phyloP scores from a whole-genome alignment of 2,113 vertebrate genomes.

The Ovibos moschatus region DNA sequence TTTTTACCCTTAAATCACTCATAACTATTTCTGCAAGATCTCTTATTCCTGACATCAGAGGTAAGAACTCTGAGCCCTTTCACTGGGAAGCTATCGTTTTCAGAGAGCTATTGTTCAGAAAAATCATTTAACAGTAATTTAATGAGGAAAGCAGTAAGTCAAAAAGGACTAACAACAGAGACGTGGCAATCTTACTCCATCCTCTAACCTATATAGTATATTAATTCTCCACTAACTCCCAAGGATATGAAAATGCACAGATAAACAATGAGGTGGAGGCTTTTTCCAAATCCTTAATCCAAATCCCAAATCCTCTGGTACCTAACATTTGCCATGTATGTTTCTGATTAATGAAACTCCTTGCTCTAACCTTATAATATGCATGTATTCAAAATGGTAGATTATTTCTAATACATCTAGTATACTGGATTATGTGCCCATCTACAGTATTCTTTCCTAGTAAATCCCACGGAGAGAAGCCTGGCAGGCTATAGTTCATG shows the following conservation, averaged over 20 bases:
- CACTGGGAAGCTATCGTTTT: neutral
- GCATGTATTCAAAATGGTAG: neutral
- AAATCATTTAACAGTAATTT: neutral
- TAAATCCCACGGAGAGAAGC: neutral
- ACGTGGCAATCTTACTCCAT: neutral
- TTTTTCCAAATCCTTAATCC: neutral
- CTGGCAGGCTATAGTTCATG: neutral
- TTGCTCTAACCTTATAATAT: neutral
- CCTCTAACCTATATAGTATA: neutral
- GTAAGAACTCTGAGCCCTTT: neutral
- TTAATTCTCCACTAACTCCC: neutral
- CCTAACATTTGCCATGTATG: neutral
- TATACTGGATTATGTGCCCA: neutral
- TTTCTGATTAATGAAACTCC: neutral
- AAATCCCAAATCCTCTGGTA: neutral
- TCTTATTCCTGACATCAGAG: neutral
- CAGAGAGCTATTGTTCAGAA: conserved; percentile 21
- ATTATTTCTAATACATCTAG: neutral
- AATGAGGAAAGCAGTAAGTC: neutral
- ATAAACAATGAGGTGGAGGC: neutral
- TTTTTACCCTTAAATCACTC: neutral
- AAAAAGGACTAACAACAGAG: neutral
- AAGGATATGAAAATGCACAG: neutral
- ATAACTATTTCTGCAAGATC: neutral
- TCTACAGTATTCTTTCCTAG: neutral